A percentile compares a stretch with the other conserved stretches of the same genome.
Evolutionary conservation across 2,888 invertebrate species (phyloP).

Genomic region (Ochropleura leucogaster): DNA sequence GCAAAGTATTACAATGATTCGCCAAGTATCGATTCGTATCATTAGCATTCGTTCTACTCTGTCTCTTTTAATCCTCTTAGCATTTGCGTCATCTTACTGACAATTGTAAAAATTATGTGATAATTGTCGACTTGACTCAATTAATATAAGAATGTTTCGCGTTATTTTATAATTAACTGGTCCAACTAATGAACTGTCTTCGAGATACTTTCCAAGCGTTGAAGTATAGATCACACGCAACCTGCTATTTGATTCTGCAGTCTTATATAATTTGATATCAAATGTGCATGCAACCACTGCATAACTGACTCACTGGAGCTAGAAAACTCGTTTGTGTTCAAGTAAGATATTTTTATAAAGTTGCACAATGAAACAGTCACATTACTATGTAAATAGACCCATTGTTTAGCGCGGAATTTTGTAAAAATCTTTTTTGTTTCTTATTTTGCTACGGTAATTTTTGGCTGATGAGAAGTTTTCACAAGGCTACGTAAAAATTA

Average conservation of each 20-base stretch:
- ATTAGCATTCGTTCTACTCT: not conserved
- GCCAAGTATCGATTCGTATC: not conserved
- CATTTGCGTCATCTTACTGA: slow-evolving; percentile 7
- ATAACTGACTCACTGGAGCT: slow-evolving; percentile 53
- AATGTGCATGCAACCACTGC: slow-evolving; percentile 57
- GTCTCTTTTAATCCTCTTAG: slow-evolving; percentile 1
- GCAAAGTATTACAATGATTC: not conserved
- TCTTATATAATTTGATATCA: slow-evolving; percentile 63
- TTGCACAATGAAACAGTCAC: slow-evolving; percentile 60
- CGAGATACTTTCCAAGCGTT: slow-evolving; percentile 47
- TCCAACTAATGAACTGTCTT: slow-evolving; percentile 39
- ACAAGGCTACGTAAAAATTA: slow-evolving; percentile 24
- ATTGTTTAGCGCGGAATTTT: slow-evolving; percentile 42
- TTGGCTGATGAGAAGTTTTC: slow-evolving; percentile 42
- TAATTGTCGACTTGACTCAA: slow-evolving; percentile 15
- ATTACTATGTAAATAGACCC: slow-evolving; percentile 53
- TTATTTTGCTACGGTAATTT: slow-evolving; percentile 25
- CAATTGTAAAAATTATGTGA: not conserved
- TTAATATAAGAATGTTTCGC: slow-evolving; percentile 8
- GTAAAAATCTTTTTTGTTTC: slow-evolving; percentile 51
- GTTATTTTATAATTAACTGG: slow-evolving; percentile 28
- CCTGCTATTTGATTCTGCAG: slow-evolving; percentile 49
- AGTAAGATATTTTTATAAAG: slow-evolving; percentile 53
- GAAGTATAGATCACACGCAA: slow-evolving; percentile 43
- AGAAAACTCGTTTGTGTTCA: slow-evolving; percentile 61